Percentiles rank a stretch among this genome's conserved stretches.
Conservation (phyloP, 2,113 vertebrate species). For the Labeo rohita region DNA sequence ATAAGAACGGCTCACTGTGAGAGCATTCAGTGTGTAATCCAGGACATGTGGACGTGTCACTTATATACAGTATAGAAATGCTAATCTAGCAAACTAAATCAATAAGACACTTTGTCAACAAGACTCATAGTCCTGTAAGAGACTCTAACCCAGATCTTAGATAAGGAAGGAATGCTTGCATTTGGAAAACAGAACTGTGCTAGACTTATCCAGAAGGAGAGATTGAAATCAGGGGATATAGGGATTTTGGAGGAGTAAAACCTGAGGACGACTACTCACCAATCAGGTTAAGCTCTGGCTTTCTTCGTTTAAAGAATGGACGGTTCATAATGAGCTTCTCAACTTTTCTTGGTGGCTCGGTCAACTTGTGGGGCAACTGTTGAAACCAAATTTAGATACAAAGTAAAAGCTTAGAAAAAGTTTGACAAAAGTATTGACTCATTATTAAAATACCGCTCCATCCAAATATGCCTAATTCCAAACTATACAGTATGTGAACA, state of each 20-base stretch:
- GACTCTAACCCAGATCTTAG: not conserved
- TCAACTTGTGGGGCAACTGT: not conserved
- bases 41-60: not conserved
- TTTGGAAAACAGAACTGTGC: slow-evolving; percentile 3
- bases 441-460: not conserved
- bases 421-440: not conserved
- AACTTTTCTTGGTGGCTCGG: not conserved
- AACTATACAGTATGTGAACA: not conserved
- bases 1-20: not conserved
- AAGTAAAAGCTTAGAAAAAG: not conserved
- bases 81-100: not conserved
- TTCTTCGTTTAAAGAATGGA: not conserved
- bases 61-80: not conserved
- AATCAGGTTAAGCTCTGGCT: not conserved
- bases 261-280: not conserved
- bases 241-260: not conserved
- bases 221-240: not conserved
- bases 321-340: not conserved
- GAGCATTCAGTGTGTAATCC: not conserved
- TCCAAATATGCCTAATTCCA: not conserved
- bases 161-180: not conserved
- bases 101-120: slow-evolving; percentile 6
- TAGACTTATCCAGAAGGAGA: not conserved
- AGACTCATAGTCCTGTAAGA: not conserved
- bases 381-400: not conserved